Evolutionary conservation across 1,140 invertebrate species (phyloP).

Genomic region (Drosophila parabipectinata): DNA sequence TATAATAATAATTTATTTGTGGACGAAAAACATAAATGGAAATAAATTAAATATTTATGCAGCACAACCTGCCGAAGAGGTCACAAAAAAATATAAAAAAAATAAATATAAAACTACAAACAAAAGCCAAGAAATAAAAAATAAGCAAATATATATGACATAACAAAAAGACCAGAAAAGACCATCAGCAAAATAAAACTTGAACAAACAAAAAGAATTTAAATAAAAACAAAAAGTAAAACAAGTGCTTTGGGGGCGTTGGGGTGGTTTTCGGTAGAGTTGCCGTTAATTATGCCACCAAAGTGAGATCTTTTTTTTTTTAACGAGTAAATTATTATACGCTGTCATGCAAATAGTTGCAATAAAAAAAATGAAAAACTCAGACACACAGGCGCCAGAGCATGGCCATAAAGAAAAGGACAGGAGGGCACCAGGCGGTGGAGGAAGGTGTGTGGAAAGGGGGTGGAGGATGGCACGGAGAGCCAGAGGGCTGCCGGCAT

Average conservation of each 20-base stretch:
- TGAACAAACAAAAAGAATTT: constrained; percentile 38
- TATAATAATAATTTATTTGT: constrained; percentile 39
- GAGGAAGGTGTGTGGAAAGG: no score
- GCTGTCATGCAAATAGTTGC: constrained; percentile 53
- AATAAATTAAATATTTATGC: constrained; percentile 53
- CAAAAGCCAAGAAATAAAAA: constrained; percentile 38
- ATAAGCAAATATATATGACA: constrained; percentile 39
- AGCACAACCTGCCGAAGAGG: constrained; percentile 28
- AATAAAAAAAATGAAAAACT: constrained; percentile 46
- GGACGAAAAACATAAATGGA: constrained; percentile 27
- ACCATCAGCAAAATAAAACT: constrained; percentile 18
- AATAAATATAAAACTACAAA: constrained; percentile 7
- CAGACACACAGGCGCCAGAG: constrained; percentile 48
- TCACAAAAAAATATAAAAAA: not conserved
- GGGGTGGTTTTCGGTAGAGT: constrained; percentile 25
- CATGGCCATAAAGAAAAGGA: constrained; percentile 34
- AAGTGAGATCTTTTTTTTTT: constrained; percentile 42
- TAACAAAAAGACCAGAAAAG: constrained; percentile 2
- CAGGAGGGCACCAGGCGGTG: not conserved
- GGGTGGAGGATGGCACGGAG: not conserved
- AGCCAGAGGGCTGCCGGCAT: constrained; percentile 38
- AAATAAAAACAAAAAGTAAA: constrained; percentile 20
- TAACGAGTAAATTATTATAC: constrained; percentile 54
- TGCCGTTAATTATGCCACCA: constrained; percentile 52
- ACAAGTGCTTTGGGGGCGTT: not conserved